Conservation (phyloP, 1,140 invertebrate genomes). For the Periplaneta americana region DNA sequence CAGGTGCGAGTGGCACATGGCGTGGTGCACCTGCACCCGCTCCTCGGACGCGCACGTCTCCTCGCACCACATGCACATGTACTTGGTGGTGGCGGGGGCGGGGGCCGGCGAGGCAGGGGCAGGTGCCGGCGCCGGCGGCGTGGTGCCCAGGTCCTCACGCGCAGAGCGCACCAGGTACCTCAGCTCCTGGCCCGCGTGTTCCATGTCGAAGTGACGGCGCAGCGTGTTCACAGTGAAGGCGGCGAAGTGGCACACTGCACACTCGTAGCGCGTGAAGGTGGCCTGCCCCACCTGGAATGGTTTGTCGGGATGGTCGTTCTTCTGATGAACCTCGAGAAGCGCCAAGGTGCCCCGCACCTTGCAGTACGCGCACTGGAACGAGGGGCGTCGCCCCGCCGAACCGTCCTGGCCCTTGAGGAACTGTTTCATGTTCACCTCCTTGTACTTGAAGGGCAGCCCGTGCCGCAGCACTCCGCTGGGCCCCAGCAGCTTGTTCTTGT, state of each 20-base stretch:
- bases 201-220: constrained; percentile 6
- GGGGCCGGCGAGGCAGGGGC: background rate
- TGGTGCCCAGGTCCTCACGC: background rate
- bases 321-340: constrained; percentile 15
- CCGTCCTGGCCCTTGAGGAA: constrained; percentile 3
- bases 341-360: constrained; percentile 5
- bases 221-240: constrained; percentile 5
- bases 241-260: constrained; percentile 13
- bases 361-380: constrained; percentile 12
- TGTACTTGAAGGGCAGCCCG: constrained; percentile 2
- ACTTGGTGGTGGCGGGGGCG: background rate
- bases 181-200: constrained; percentile 3
- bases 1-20: constrained; percentile 13
- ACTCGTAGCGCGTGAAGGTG: background rate
- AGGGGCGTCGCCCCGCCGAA: background rate
- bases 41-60: constrained; percentile 3
- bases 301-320: constrained; percentile 13
- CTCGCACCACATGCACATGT: constrained; percentile 8
- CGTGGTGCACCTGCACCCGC: background rate
- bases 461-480: background rate
- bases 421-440: constrained; percentile 10
- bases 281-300: constrained; percentile 10
- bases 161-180: background rate
- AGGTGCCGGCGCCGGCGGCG: background rate
- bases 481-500: background rate